Evolutionary conservation across 2,888 invertebrate genomes (phyloP).

Genomic region (Trichogramma dendrolimi): DNA sequence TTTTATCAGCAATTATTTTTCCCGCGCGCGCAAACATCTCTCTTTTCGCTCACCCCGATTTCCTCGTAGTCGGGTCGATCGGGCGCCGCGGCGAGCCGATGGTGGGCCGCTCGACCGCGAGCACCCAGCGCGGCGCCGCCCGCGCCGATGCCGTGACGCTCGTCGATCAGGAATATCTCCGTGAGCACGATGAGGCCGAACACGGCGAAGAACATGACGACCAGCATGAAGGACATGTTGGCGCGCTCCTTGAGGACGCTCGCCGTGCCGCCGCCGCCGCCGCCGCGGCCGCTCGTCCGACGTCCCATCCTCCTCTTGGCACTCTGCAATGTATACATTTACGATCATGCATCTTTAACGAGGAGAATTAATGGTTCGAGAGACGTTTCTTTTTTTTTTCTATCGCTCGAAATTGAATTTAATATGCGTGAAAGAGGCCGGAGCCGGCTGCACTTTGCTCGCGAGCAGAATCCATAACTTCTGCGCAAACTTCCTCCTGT

Average conservation of each 20-base stretch:
- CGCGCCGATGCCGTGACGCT: conserved; percentile 56
- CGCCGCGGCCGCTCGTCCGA: conserved; percentile 51
- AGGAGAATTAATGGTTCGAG: neutral
- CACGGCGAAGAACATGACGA: conserved; percentile 84
- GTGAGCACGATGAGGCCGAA: conserved; percentile 84
- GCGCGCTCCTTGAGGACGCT: conserved; percentile 70
- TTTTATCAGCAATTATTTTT: neutral
- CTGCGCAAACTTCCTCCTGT: neutral
- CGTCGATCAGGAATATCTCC: conserved; percentile 70
- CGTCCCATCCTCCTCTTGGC: conserved; percentile 45
- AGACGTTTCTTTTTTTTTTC: neutral
- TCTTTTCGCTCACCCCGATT: conserved; percentile 49
- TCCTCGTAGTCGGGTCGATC: conserved; percentile 69
- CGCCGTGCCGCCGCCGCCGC: conserved; percentile 53
- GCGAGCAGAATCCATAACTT: neutral
- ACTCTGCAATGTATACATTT: conserved; percentile 30
- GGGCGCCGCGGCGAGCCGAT: conserved; percentile 52
- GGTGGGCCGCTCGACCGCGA: conserved; percentile 45
- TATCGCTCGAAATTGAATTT: neutral
- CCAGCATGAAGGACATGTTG: conserved; percentile 85
- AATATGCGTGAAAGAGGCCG: neutral
- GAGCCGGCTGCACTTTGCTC: neutral
- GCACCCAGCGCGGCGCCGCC: conserved; percentile 56
- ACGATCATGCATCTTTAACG: neutral
- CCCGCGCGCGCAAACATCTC: too few relatives aligned